These are phyloP conservation scores for Porites cylindrica DNA, from an alignment of 92 coral and sea anemone genomes.

Conservation along the genomic window DNA sequence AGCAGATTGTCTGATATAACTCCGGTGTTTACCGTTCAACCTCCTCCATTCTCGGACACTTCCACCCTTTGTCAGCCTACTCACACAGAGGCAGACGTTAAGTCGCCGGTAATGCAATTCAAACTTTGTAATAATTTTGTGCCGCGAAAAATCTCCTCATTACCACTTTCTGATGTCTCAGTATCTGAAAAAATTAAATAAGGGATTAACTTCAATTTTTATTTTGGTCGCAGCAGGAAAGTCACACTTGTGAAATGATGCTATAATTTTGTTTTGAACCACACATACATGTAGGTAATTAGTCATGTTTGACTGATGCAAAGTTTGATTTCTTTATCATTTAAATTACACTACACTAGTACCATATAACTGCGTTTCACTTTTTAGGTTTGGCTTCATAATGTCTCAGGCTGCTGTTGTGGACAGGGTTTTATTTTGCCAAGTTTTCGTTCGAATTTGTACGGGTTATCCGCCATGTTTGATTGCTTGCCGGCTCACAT, in stretches of 20 bases:
- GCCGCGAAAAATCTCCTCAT: too few relatives aligned
- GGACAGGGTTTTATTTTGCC: too few relatives aligned
- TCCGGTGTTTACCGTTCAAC: not conserved
- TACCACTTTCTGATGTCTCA: not conserved
- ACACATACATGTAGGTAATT: not conserved
- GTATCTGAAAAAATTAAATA: not conserved
- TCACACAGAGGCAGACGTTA: not conserved
- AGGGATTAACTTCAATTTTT: not conserved
- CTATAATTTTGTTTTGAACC: not conserved
- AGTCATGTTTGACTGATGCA: not conserved
- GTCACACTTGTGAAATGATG: too few relatives aligned
- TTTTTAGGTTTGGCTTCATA: conserved; percentile 4
- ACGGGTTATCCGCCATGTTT: conserved; percentile 13
- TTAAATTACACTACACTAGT: too few relatives aligned
- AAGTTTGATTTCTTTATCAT: not conserved
- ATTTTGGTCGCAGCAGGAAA: not conserved
- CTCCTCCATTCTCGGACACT: too few relatives aligned
- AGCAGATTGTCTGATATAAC: not conserved
- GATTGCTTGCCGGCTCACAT: not conserved
- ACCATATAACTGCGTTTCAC: too few relatives aligned
- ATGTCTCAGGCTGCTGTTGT: too few relatives aligned
- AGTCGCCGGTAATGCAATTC: not conserved
- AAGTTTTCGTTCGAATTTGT: too few relatives aligned
- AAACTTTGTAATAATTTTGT: not conserved
- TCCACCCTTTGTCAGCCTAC: too few relatives aligned